These are phyloP conservation scores for Manis crassicaudata DNA, from an alignment of 2,797 vertebrate species.

Conservation along the genomic window DNA sequence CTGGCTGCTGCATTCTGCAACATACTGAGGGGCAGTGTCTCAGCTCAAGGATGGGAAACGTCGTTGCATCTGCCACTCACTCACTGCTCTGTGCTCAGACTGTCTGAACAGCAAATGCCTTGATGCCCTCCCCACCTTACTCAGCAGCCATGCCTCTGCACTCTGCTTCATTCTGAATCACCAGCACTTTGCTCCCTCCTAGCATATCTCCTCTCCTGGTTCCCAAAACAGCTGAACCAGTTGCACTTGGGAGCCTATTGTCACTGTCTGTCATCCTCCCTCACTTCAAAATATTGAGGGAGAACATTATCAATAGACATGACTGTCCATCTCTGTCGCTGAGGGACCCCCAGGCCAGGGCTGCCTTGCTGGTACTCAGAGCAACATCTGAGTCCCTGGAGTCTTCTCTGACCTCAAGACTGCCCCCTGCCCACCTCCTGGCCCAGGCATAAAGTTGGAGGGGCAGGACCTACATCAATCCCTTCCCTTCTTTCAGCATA, in stretches of 20 bases:
- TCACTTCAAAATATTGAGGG: not conserved
- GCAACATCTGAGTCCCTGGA: not conserved
- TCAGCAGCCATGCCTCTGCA: not conserved
- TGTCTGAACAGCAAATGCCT: not conserved
- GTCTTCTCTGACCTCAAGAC: not conserved
- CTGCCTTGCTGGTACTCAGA: not conserved
- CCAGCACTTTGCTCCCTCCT: not conserved
- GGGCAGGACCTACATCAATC: not conserved
- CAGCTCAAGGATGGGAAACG: not conserved
- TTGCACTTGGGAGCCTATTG: not conserved
- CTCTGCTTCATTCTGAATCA: not conserved
- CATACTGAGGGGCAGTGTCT: not conserved
- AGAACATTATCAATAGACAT: not conserved
- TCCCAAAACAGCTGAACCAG: conserved; percentile 7
- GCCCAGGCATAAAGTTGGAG: not conserved
- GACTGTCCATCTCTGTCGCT: not conserved
- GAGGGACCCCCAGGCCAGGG: not conserved
- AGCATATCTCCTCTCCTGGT: not conserved
- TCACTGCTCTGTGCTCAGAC: not conserved
- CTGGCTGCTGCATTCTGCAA: not conserved
- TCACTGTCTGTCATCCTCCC: not conserved
- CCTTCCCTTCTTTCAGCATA: not conserved
- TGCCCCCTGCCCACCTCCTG: not conserved
- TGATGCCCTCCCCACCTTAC: not conserved
- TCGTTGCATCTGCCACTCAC: not conserved